These are phyloP conservation scores for Chelonus insularis DNA, from an alignment of 1,140 invertebrate genomes.

Conservation along the genomic window DNA sequence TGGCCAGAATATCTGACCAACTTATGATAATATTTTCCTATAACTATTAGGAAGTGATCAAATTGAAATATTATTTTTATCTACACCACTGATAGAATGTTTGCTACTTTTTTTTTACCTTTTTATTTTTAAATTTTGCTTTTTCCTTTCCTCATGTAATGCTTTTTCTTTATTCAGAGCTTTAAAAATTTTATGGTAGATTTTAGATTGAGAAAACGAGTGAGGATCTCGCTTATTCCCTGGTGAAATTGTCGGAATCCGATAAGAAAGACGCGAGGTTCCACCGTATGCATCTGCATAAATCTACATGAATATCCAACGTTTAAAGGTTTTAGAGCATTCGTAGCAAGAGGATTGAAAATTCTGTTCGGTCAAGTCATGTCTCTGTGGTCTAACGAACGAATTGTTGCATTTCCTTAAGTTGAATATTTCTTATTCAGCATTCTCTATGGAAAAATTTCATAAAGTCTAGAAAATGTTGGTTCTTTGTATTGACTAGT, in stretches of 20 bases:
- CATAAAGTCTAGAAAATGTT: no score
- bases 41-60: not conserved
- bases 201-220: not conserved
- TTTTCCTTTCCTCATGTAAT: not conserved
- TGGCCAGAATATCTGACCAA: constrained; percentile 6
- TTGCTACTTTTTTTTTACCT: not conserved
- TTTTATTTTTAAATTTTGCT: not conserved
- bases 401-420: not conserved
- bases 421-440: no score
- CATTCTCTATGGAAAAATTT: no score
- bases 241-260: not conserved
- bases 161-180: not conserved
- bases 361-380: not conserved
- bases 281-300: constrained; percentile 11
- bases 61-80: no score
- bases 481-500: no score
- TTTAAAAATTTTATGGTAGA: constrained; percentile 6
- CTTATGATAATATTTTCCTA: constrained; percentile 8
- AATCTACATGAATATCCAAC: constrained; percentile 14
- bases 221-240: not conserved
- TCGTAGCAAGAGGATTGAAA: not conserved
- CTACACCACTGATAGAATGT: no score
- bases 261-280: constrained; percentile 6
- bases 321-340: not conserved
- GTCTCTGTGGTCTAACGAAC: not conserved